A percentile compares a stretch with the other conserved stretches of the same genome.
Evolutionary conservation across 2,888 invertebrate species (phyloP).

Genomic region (Oegoconia quadripuncta): DNA sequence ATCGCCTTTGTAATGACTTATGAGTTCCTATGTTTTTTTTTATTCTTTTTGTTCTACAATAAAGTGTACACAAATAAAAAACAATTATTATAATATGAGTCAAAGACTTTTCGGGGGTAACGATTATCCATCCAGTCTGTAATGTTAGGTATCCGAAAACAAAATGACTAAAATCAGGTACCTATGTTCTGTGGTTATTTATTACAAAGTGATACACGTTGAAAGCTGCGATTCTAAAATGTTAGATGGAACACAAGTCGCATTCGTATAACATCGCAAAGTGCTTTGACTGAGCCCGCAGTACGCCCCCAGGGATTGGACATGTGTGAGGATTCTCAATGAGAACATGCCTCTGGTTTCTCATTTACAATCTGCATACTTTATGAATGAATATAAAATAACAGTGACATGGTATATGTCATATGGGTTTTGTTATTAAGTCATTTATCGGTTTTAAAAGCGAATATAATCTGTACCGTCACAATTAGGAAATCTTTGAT

Average conservation of each 20-base stretch:
- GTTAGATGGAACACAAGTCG: slow-evolving; percentile 16
- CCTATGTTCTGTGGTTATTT: no score
- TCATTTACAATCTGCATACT: not conserved
- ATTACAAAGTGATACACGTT: slow-evolving; percentile 22
- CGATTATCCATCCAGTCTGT: no score
- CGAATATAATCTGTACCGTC: no score
- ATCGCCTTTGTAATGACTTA: not conserved
- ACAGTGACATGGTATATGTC: not conserved
- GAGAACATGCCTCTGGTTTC: slow-evolving; percentile 14
- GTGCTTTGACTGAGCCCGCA: slow-evolving; percentile 26
- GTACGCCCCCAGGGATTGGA: slow-evolving; percentile 28
- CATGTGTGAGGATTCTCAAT: slow-evolving; percentile 22
- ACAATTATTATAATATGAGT: no score
- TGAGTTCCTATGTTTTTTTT: slow-evolving; percentile 13
- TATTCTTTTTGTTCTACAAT: no score
- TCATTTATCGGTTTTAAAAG: no score
- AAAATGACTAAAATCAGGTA: no score
- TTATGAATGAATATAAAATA: not conserved
- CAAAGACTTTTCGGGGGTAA: no score
- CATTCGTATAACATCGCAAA: slow-evolving; percentile 22
- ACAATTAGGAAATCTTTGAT: no score
- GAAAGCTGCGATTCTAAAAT: slow-evolving; percentile 25
- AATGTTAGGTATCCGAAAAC: no score
- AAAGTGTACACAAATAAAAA: no score
- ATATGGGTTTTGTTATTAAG: no score